A percentile compares a stretch with the other conserved stretches of the same genome.
Conservation (phyloP, 2,113 vertebrate genomes). For the Merops nubicus region DNA sequence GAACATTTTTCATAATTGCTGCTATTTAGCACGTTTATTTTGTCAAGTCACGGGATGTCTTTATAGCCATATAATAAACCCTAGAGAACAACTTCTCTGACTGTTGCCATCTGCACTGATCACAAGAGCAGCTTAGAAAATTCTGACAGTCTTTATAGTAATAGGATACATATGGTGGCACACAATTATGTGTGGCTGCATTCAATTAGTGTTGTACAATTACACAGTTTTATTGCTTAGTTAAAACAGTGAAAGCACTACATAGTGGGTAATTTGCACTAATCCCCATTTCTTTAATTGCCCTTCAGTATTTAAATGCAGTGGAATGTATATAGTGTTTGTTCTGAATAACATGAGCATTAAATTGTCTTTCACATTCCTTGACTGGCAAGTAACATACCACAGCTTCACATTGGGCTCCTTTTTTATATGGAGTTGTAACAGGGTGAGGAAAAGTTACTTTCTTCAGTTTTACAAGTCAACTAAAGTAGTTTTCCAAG, state of each 20-base stretch:
- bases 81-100: constrained; percentile 77
- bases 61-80: constrained; percentile 81
- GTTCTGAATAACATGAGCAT: constrained; percentile 58
- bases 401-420: constrained; percentile 27
- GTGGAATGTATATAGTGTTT: constrained; percentile 60
- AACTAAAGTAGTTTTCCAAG: not conserved
- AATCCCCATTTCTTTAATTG: constrained; percentile 77
- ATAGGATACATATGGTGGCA: constrained; percentile 79
- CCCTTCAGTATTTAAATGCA: constrained; percentile 71
- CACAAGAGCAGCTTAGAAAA: constrained; percentile 75
- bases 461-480: not conserved
- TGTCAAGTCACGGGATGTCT: constrained; percentile 77
- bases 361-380: constrained; percentile 70
- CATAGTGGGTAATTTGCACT: constrained; percentile 77
- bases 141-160: constrained; percentile 77
- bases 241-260: constrained; percentile 80
- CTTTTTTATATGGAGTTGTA: constrained; percentile 45
- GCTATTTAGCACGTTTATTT: constrained; percentile 76
- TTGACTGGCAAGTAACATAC: constrained; percentile 63
- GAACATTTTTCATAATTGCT: constrained; percentile 76
- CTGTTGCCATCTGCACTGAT: constrained; percentile 80
- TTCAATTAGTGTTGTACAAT: constrained; percentile 83
- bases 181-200: constrained; percentile 76
- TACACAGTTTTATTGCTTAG: constrained; percentile 82
- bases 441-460: constrained; percentile 20